A percentile compares a stretch with the other conserved stretches of the same genome.
Evolutionary conservation across 2,113 vertebrate genomes (phyloP).

Genomic region (Arothron firmamentum): DNA sequence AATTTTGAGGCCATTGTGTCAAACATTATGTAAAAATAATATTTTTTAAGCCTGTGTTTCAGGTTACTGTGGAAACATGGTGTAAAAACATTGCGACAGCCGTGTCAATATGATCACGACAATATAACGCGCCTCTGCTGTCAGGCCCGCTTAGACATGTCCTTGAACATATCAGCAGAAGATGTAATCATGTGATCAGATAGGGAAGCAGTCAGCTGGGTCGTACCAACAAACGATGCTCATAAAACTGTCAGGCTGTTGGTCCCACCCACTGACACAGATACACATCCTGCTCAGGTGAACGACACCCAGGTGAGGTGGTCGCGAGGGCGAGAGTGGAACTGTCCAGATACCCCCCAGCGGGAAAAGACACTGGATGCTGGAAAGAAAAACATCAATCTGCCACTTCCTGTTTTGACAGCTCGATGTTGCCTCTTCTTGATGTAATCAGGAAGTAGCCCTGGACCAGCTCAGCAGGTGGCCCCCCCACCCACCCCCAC

Average conservation of each 20-base stretch:
- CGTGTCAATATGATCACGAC: no score
- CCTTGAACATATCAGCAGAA: no score
- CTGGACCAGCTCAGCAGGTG: conserved; percentile 36
- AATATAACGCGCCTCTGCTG: no score
- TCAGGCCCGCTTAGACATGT: no score
- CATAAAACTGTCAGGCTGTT: conserved; percentile 46
- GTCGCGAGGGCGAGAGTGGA: conserved; percentile 2
- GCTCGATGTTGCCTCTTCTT: conserved; percentile 50
- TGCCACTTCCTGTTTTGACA: conserved; percentile 15
- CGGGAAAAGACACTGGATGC: conserved; percentile 4
- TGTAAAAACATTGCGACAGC: no score
- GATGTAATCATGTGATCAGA: neutral
- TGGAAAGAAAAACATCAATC: no score
- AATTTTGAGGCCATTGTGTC: no score
- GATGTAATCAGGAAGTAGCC: conserved; percentile 38
- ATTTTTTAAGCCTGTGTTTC: no score
- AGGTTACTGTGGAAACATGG: no score
- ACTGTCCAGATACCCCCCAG: conserved; percentile 11
- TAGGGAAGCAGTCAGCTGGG: conserved; percentile 21
- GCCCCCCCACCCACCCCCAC: conserved; percentile 35
- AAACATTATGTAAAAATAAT: no score
- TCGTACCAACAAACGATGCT: conserved; percentile 32
- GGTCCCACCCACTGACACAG: conserved; percentile 29
- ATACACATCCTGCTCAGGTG: conserved; percentile 22
- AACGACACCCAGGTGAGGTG: conserved; percentile 20